Base-by-base conservation (phyloP, 2,797 vertebrate species). In the Coendou prehensilis region DNA sequence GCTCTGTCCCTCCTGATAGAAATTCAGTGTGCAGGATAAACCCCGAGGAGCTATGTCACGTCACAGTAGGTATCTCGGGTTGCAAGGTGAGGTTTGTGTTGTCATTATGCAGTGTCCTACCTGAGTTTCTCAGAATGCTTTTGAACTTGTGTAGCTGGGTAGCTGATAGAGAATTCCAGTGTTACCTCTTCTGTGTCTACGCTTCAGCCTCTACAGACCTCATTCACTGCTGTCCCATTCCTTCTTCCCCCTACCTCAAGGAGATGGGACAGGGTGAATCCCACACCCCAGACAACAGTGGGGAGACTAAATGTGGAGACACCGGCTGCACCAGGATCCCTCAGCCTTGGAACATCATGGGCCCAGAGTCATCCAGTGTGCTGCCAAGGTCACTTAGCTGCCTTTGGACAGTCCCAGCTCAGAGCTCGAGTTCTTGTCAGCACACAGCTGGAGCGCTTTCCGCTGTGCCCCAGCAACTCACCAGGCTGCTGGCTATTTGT, bases 211-310 rank as follows among this genome's bases (percentile, higher is more conserved):
- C 45, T 75, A 41, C 1, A 41, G 69, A n/a, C n/a, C 30, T 80
- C 9, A 6, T 23, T 76, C 6, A 15, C 6, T 22, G 15, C 47
- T 10, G 5, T 41, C n/a, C 3, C 20, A 1, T 45, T 11, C 47
- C 73, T 71, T 89, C 9, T 0, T 6, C 14, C 8, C 2, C 0
- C 15, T 6, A 17, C 10, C 17, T 0, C 45, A 20, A 37, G 20
- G 17, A 93, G 18, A 63, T 23, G 52, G 33, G 22, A 11, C n/a
- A 5, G 3, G 11, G 18, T 76, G 50, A 4, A 22, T 64, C 67
- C 47, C 5, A 15, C 2, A 5, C 50, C 37, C 59, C 5, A 81
- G 17, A 79, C 30, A 59, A 15, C 67, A 91, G 59, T 22, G 28
- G 30, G 50, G 54, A n/a, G 23, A 50, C 83, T 81, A 47, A 20